Base-by-base conservation (phyloP, 2,113 vertebrate genomes). In the Pelecanoides urinatrix region DNA sequence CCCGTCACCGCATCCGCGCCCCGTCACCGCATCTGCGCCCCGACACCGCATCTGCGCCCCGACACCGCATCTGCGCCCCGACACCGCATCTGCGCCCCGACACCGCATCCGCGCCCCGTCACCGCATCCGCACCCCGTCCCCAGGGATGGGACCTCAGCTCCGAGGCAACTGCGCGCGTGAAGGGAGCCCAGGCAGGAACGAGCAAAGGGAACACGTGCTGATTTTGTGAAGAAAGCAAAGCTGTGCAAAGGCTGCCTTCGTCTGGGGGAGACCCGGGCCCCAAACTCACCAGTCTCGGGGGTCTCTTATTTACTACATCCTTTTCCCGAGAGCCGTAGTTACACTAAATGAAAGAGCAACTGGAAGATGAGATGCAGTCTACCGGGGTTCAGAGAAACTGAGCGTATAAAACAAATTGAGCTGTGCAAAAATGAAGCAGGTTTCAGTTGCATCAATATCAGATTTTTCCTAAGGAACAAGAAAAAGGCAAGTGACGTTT, bases 161-260 rank as follows among this genome's bases (percentile, higher is more conserved):
- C 83, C 8, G 0, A 30, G 72, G 13, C 26, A 55, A 7, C 27
- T 7, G 32, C 4, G 0, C 1, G 1, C 20, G 3, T 0, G 1
- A 15, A 47, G 8, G 62, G 30, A 63, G 58, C 56, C 44, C 45
- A 4, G 0, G 56, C 16, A 42, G 62, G 26, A 26, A 5, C 0
- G 0, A 25, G 61, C 23, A 3, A 34, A 67, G 32, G 34, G 19
- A 67, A 36, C 11, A 5, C 36, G 47, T 1, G 27, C 61, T 4
- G 22, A 3, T 12, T 23, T 2, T 4, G 44, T 1, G 11, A 45
- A 7, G 6, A 21, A 21, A 67, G 71, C 70, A 20, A 11, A 29
- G 55, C 56, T 11, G 21, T 1, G 36, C 45, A 5, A 34, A 49
- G 67, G 68, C 56, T 47, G 81, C 16, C 38, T 47, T 13, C 36